phyloP scores from a whole-genome alignment of 1,140 invertebrate genomes.

The Odontomachus brunneus region DNA sequence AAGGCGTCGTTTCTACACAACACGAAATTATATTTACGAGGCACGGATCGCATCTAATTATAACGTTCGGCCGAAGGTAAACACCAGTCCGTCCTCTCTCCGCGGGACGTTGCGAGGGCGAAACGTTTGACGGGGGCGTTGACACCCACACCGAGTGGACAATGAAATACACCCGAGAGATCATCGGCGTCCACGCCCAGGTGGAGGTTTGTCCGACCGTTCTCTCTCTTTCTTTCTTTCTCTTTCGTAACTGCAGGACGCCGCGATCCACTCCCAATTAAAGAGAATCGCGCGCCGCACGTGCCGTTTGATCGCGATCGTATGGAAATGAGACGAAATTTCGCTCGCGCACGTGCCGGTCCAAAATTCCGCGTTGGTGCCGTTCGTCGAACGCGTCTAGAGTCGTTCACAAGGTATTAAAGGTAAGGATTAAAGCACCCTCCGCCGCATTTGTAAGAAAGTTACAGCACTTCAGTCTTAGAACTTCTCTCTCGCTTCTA shows the following conservation, averaged over 20 bases:
- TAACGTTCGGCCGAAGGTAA: constrained; percentile 57
- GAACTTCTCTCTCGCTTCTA: too few species aligned
- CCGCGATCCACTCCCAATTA: constrained; percentile 47
- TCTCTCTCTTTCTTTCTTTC: not conserved
- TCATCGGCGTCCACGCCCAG: constrained; percentile 76
- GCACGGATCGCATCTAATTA: constrained; percentile 75
- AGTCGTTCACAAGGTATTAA: too few species aligned
- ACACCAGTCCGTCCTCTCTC: constrained; percentile 30
- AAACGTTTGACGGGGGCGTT: constrained; percentile 81
- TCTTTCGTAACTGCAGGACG: constrained; percentile 61
- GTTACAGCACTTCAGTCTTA: too few species aligned
- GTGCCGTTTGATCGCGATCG: constrained; percentile 18
- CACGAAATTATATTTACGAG: constrained; percentile 73
- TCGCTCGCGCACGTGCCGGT: not conserved
- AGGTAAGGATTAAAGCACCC: too few species aligned
- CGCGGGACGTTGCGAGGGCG: constrained; percentile 75
- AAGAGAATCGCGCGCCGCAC: constrained; percentile 14
- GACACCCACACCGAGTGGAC: constrained; percentile 81
- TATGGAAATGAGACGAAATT: constrained; percentile 39
- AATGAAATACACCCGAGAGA: constrained; percentile 80
- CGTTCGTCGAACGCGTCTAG: too few species aligned
- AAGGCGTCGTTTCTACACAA: constrained; percentile 65
- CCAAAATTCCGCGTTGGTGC: not conserved
- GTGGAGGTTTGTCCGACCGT: constrained; percentile 63
- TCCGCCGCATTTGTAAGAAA: too few species aligned